A percentile compares a stretch with the other conserved stretches of the same genome.
These are phyloP conservation scores for Montipora capricornis DNA, from an alignment of 64 coral and sea anemone species.

Conservation along the genomic window DNA sequence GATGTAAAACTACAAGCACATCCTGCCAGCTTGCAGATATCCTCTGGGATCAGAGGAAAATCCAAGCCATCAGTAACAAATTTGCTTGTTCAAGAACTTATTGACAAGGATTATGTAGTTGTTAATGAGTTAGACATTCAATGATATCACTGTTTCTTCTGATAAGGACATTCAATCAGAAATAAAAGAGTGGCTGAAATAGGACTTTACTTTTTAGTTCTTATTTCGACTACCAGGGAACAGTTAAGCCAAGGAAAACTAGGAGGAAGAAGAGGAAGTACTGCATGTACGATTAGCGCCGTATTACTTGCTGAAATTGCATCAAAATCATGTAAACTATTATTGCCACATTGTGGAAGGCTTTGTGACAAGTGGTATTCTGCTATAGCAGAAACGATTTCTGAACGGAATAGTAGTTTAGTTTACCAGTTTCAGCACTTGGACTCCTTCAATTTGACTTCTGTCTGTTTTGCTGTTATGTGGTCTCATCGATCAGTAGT, in stretches of 20 bases:
- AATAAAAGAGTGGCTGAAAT: not conserved
- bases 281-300: not conserved
- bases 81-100: conserved; percentile 18
- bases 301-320: not conserved
- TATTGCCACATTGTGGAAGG: conserved; percentile 9
- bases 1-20: conserved; percentile 38
- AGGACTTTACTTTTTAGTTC: conserved; percentile 14
- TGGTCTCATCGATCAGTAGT: too few relatives aligned
- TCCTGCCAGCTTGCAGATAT: conserved; percentile 5
- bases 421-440: too few relatives aligned
- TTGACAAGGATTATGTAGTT: conserved; percentile 23
- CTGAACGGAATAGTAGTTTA: not conserved
- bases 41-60: conserved; percentile 13
- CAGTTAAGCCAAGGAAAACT: conserved; percentile 22
- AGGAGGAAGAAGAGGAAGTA: conserved; percentile 7
- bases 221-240: conserved; percentile 20
- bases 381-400: not conserved
- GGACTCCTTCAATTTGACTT: too few relatives aligned
- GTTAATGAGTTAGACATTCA: not conserved
- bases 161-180: not conserved
- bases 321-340: not conserved
- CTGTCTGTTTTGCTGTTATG: too few relatives aligned
- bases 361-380: conserved; percentile 10
- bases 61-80: conserved; percentile 21
- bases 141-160: not conserved